phyloP scores from a whole-genome alignment of 2,113 vertebrate species.

The Plestiodon gilberti region DNA sequence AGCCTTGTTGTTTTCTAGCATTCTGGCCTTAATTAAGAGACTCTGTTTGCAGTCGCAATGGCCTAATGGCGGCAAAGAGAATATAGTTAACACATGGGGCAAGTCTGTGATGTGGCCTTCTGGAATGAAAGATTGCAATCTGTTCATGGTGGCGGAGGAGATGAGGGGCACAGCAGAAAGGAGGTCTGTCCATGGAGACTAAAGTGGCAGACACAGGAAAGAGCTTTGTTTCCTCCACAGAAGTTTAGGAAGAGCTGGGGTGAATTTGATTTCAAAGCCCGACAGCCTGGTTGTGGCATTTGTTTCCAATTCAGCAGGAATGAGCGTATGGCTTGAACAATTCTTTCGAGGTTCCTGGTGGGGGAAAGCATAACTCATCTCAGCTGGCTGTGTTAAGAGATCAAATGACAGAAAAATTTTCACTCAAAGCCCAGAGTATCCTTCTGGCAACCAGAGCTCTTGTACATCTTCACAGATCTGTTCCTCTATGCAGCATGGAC shows the following conservation, averaged over 20 bases:
- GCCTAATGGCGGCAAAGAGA: constrained; percentile 49
- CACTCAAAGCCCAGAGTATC: constrained; percentile 59
- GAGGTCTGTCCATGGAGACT: constrained; percentile 57
- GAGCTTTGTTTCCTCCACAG: constrained; percentile 66
- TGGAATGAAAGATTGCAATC: constrained; percentile 50
- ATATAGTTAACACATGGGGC: constrained; percentile 61
- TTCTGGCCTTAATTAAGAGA: constrained; percentile 53
- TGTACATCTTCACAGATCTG: constrained; percentile 61
- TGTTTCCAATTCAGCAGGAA: constrained; percentile 73
- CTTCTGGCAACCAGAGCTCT: constrained; percentile 68
- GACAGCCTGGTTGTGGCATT: constrained; percentile 58
- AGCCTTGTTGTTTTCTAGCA: constrained; percentile 32
- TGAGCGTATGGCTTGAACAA: constrained; percentile 66
- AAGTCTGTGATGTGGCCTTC: constrained; percentile 59
- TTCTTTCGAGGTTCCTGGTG: constrained; percentile 67
- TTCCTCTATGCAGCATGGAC: constrained; percentile 56
- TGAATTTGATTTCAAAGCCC: constrained; percentile 72
- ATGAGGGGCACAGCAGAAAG: not conserved
- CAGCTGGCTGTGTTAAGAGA: constrained; percentile 68
- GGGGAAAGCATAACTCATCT: constrained; percentile 67
- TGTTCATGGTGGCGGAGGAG: constrained; percentile 38
- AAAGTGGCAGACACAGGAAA: constrained; percentile 67
- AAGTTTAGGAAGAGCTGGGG: constrained; percentile 61
- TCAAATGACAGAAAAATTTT: constrained; percentile 67
- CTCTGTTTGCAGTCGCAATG: not conserved